These are phyloP conservation scores for Ficedula albicollis DNA, from an alignment of 2,797 vertebrate species.

Conservation along the genomic window DNA sequence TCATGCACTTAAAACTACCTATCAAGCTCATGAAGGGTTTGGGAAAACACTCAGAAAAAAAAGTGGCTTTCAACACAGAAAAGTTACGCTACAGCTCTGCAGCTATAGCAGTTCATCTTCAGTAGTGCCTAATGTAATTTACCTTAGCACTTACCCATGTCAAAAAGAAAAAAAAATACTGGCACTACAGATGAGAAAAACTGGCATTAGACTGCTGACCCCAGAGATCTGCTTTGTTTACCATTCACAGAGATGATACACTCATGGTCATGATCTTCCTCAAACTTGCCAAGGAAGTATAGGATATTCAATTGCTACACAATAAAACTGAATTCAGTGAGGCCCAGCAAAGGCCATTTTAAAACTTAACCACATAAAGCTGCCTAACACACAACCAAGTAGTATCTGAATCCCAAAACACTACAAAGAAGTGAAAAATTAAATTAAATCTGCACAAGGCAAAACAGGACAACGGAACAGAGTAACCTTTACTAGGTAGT, in stretches of 20 bases:
- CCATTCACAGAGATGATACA: neutral
- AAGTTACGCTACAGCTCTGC: neutral
- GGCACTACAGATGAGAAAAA: neutral
- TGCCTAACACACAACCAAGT: neutral
- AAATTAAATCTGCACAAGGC: neutral
- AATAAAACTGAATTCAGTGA: neutral
- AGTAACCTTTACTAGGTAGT: neutral
- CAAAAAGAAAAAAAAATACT: neutral
- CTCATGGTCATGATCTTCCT: neutral
- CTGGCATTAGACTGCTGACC: neutral
- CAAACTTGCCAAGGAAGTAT: neutral
- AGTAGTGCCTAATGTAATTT: neutral
- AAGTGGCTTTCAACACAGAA: fast-evolving
- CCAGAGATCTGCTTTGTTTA: neutral
- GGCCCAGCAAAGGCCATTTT: neutral
- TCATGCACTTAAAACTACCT: fast-evolving
- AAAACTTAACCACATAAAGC: neutral
- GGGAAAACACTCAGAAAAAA: neutral
- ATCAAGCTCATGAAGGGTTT: neutral
- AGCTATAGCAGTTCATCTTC: neutral
- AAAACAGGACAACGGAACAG: neutral
- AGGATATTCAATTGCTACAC: neutral
- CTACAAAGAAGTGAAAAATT: neutral
- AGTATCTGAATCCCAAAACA: neutral
- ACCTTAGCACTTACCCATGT: neutral